A percentile compares a stretch with the other conserved stretches of the same genome.
These are phyloP conservation scores for Silurus lanzhouensis DNA, from an alignment of 2,797 vertebrate species.

Conservation along the genomic window DNA sequence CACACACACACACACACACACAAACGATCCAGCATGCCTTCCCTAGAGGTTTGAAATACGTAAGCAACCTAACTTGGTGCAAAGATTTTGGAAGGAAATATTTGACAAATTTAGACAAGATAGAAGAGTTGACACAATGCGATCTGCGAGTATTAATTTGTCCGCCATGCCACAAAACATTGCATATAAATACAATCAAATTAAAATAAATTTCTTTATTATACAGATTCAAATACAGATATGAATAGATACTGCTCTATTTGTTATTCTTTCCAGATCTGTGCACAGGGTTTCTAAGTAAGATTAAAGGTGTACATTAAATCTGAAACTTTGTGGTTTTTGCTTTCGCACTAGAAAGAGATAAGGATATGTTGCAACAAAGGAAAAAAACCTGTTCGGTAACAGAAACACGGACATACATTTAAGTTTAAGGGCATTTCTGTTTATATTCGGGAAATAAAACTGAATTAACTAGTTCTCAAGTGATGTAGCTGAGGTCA, in stretches of 20 bases:
- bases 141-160: no score
- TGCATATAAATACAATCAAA: not conserved
- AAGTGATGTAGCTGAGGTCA: not conserved
- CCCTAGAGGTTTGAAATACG: not conserved
- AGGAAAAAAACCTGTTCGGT: not conserved
- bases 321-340: not conserved
- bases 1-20: not conserved
- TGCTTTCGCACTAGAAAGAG: not conserved
- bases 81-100: not conserved
- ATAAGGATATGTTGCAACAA: not conserved
- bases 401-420: not conserved
- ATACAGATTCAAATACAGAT: not conserved
- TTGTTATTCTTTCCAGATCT: not conserved
- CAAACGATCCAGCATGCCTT: not conserved
- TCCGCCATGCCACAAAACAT: not conserved
- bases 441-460: not conserved
- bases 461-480: not conserved
- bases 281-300: not conserved
- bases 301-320: not conserved
- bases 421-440: not conserved
- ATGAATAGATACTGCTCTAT: not conserved
- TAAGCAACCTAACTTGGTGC: conserved; percentile 3
- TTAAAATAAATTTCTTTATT: not conserved
- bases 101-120: not conserved
- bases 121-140: not conserved